Percentiles rank a stretch among this genome's conserved stretches.
Evolutionary conservation across 2,888 invertebrate genomes (phyloP).

Genomic region (Crioceris asparagi): DNA sequence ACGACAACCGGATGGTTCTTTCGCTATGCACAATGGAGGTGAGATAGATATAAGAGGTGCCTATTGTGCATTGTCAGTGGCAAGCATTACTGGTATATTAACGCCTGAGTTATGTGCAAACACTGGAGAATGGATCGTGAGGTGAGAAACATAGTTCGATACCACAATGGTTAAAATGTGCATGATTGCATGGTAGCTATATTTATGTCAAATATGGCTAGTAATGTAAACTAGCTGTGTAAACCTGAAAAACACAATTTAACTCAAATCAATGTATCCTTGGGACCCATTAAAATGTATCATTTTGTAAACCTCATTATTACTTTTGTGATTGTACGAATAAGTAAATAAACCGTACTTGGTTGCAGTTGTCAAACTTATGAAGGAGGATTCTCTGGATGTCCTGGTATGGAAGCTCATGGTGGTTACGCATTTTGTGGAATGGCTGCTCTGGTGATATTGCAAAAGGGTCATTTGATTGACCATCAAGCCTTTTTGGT

Average conservation of each 20-base stretch:
- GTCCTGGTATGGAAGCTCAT: constrained; percentile 93
- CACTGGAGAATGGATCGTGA: constrained; percentile 85
- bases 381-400: constrained; percentile 96
- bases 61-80: constrained; percentile 92
- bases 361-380: constrained; percentile 90
- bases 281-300: too few relatives aligned
- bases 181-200: too few relatives aligned
- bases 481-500: constrained; percentile 64
- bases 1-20: constrained; percentile 78
- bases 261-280: too few relatives aligned
- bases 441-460: constrained; percentile 74
- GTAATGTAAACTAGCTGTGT: too few relatives aligned
- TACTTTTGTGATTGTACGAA: too few relatives aligned
- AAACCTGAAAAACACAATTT: too few relatives aligned
- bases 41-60: constrained; percentile 91
- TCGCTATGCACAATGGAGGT: constrained; percentile 82
- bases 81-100: constrained; percentile 72
- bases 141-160: too few relatives aligned
- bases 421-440: constrained; percentile 99
- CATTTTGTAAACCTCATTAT: too few relatives aligned
- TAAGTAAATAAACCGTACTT: too few relatives aligned
- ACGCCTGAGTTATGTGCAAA: constrained; percentile 68
- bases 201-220: too few relatives aligned
- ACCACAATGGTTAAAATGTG: too few relatives aligned
- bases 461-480: constrained; percentile 65